A percentile compares a stretch with the other conserved stretches of the same genome.
Evolutionary conservation across 92 coral and sea anemone species (phyloP).

Genomic region (Phenganax subtilis): DNA sequence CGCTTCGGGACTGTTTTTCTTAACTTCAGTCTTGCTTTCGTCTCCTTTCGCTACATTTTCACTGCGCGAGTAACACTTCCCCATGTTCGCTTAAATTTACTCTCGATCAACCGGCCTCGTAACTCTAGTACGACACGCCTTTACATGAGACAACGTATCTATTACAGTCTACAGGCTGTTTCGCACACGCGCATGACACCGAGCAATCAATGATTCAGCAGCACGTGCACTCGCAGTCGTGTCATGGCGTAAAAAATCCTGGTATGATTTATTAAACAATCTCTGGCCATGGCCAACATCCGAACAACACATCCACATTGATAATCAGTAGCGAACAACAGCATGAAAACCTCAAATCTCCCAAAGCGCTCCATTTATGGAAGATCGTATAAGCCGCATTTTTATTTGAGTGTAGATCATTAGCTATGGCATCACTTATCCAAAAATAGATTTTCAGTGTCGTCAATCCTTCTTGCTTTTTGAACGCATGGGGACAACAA

Average conservation of each 20-base stretch:
- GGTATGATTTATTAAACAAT: conserved; percentile 19
- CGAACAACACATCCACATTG: conserved; percentile 1
- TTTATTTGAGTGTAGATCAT: not conserved
- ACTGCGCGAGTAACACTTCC: conserved; percentile 38
- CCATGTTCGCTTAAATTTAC: conserved; percentile 27
- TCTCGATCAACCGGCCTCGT: conserved; percentile 14
- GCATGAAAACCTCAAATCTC: conserved; percentile 16
- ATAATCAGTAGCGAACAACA: not conserved
- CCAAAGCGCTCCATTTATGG: conserved; percentile 9
- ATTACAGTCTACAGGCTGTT: not conserved
- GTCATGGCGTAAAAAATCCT: conserved; percentile 15
- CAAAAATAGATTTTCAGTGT: not conserved
- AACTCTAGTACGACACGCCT: conserved; percentile 38
- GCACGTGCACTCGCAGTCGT: conserved; percentile 14
- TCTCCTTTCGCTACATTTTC: conserved; percentile 4
- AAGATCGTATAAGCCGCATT: not conserved
- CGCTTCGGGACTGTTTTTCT: conserved; percentile 16
- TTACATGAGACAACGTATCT: not conserved
- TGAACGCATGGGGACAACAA: too few species aligned
- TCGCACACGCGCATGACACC: not conserved
- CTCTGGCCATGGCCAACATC: not conserved
- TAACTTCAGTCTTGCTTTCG: not conserved
- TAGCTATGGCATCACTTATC: not conserved
- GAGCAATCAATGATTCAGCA: conserved; percentile 33
- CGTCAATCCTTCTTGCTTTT: too few species aligned